Evolutionary conservation across 2,888 invertebrate species (phyloP).

Genomic region (Limnephilus auricula): DNA sequence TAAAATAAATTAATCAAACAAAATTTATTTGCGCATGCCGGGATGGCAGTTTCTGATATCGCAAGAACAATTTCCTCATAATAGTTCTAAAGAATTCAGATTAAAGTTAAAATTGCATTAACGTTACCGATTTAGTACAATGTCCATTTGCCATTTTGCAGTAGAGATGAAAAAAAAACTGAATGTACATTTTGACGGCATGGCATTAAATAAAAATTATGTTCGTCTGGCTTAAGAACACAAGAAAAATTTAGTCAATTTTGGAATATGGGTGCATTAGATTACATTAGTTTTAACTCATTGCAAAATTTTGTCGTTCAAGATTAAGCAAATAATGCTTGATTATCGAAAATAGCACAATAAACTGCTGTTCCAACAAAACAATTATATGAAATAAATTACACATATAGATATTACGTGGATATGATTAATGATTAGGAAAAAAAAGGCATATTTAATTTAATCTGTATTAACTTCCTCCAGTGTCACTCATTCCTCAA

Average conservation of each 20-base stretch:
- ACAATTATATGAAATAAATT: slow-evolving; percentile 21
- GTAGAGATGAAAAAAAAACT: too few species aligned
- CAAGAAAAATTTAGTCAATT: not conserved
- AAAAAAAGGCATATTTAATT: not conserved
- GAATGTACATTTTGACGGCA: too few species aligned
- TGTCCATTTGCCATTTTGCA: too few species aligned
- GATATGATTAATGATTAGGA: too few species aligned
- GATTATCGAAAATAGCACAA: not conserved
- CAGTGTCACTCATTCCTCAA: not conserved
- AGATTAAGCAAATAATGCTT: not conserved
- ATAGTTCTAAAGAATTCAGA: too few species aligned
- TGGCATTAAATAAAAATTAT: too few species aligned
- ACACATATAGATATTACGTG: not conserved
- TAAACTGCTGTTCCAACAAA: not conserved
- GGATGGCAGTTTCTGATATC: not conserved
- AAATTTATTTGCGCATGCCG: too few species aligned
- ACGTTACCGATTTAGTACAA: too few species aligned
- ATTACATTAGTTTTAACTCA: not conserved
- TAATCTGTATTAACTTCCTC: not conserved
- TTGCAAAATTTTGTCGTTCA: not conserved
- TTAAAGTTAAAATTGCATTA: too few species aligned
- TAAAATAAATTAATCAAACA: too few species aligned
- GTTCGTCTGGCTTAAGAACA: not conserved
- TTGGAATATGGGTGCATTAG: not conserved
- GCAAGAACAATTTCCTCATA: too few species aligned